Conservation (phyloP, 2,113 vertebrate genomes). For the Taurulus bubalis region DNA sequence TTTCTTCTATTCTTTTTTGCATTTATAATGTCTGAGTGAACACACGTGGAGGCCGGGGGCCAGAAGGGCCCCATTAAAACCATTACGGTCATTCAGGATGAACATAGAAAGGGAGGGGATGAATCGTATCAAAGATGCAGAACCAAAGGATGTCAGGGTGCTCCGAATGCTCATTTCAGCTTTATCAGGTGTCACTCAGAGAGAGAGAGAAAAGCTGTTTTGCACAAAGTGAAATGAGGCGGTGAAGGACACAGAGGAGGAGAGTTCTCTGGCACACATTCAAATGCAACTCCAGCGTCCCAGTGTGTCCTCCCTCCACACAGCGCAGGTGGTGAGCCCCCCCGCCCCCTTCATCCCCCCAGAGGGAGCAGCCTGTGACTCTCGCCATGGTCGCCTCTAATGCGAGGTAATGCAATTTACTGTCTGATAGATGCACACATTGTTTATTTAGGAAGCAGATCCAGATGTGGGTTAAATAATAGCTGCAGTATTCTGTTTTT, state of each 20-base stretch:
- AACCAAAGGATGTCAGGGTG: slow-evolving; percentile 30
- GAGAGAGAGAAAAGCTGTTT: slow-evolving; percentile 55
- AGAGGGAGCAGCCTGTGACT: slow-evolving; percentile 62
- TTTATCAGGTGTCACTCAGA: slow-evolving; percentile 61
- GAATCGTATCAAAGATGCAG: slow-evolving; percentile 18
- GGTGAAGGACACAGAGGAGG: slow-evolving; percentile 72
- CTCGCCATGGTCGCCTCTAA: slow-evolving; percentile 35
- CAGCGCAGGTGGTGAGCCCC: slow-evolving; percentile 43
- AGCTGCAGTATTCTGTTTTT: neutral
- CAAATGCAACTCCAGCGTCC: slow-evolving; percentile 71
- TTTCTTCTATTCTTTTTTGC: neutral
- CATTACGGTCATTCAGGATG: slow-evolving; percentile 33
- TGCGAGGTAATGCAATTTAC: slow-evolving; percentile 58
- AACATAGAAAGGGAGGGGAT: slow-evolving; percentile 35
- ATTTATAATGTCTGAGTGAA: slow-evolving; percentile 23
- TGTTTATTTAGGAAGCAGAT: slow-evolving; percentile 54
- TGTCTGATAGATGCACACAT: slow-evolving; percentile 42
- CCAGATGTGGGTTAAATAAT: slow-evolving; percentile 57
- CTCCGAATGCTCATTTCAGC: slow-evolving; percentile 49
- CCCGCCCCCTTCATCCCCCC: slow-evolving; percentile 32
- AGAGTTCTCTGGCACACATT: slow-evolving; percentile 69
- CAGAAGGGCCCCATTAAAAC: neutral
- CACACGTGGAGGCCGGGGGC: neutral
- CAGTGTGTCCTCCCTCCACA: slow-evolving; percentile 26
- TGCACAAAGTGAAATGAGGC: slow-evolving; percentile 72